These are phyloP conservation scores for Medauroidea extradentata DNA, from an alignment of 1,140 invertebrate genomes.

Conservation along the genomic window DNA sequence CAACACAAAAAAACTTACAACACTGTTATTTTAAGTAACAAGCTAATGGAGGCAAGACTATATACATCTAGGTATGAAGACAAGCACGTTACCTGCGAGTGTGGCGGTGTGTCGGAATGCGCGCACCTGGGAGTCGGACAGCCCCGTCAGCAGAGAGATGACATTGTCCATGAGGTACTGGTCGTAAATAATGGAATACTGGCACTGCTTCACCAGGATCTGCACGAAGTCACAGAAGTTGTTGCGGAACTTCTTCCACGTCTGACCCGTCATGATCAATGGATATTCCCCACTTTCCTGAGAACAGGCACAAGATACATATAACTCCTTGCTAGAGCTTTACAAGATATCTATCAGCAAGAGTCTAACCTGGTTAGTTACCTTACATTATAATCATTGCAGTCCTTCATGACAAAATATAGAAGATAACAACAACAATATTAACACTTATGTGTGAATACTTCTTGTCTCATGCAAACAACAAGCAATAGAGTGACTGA, in stretches of 20 bases:
- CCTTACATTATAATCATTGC: too few species aligned
- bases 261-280: constrained; percentile 92
- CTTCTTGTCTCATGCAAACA: too few species aligned
- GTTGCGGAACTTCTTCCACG: constrained; percentile 94
- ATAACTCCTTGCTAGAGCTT: too few species aligned
- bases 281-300: constrained; percentile 99
- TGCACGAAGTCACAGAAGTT: constrained; percentile 99
- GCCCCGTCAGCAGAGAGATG: constrained; percentile 92
- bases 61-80: background rate
- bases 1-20: background rate
- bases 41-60: background rate
- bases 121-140: constrained; percentile 97
- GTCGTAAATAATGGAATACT: constrained; percentile 99
- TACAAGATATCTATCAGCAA: too few species aligned
- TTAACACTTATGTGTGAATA: too few species aligned
- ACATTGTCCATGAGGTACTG: constrained; percentile 99
- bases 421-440: too few species aligned
- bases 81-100: constrained; percentile 67
- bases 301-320: too few species aligned
- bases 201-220: constrained; percentile 93
- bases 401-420: too few species aligned
- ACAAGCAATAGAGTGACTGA: too few species aligned
- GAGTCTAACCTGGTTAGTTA: too few species aligned
- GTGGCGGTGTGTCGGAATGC: constrained; percentile 99
- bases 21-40: background rate